Conservation (phyloP, 2,113 vertebrate species). For the Furnarius figulus region DNA sequence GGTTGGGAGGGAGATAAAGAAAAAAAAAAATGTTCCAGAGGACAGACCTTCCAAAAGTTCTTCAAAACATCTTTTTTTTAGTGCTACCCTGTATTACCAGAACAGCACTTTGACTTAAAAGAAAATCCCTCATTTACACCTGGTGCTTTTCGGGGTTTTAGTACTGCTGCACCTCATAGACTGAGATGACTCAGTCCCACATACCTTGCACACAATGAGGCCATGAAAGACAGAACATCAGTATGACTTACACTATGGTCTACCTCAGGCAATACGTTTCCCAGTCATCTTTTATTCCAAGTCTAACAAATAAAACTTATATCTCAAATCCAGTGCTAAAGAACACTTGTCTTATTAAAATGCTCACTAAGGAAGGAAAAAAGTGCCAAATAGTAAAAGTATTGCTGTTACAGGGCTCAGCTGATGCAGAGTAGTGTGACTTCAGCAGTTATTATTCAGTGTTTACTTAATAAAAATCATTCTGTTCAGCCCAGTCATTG, state of each 20-base stretch:
- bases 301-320: background rate
- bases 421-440: background rate
- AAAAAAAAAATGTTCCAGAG: background rate
- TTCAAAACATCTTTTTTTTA: background rate
- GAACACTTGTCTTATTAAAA: background rate
- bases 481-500: background rate
- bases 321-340: background rate
- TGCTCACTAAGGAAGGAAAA: background rate
- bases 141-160: background rate
- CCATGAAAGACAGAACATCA: background rate
- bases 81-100: background rate
- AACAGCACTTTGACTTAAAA: background rate
- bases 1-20: fast-evolving
- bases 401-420: background rate
- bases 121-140: background rate
- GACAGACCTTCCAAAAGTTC: background rate
- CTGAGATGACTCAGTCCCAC: background rate
- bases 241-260: background rate
- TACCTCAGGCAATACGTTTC: background rate
- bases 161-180: background rate
- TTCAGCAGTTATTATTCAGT: background rate
- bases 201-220: background rate
- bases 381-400: background rate
- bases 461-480: background rate
- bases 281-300: background rate